Conservation (phyloP, 2,797 vertebrate species). For the Rhynchotus rufescens region DNA sequence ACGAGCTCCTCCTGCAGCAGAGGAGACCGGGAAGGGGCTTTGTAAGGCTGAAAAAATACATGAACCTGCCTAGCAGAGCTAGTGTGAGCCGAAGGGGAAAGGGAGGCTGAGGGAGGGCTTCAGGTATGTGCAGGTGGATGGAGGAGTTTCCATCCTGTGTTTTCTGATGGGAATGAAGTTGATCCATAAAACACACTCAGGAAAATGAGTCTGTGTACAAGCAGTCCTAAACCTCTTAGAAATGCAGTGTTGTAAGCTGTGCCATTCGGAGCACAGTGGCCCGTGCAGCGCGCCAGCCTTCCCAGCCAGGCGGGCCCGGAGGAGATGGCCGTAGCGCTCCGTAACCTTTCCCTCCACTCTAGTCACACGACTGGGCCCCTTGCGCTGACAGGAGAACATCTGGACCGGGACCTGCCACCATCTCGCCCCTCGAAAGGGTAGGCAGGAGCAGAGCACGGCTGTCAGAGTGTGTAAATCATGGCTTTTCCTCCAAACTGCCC, state of each 20-base stretch:
- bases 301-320: not conserved
- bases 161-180: not conserved
- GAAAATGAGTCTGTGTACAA: not conserved
- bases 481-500: not conserved
- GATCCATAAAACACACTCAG: not conserved
- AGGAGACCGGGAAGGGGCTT: not conserved
- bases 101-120: not conserved
- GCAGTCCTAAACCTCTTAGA: not conserved
- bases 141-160: not conserved
- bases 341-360: not conserved
- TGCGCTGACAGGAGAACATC: not conserved
- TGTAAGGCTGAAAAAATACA: not conserved
- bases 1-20: not conserved
- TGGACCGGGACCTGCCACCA: not conserved
- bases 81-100: not conserved
- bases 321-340: not conserved
- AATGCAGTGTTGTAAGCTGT: not conserved
- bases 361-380: not conserved
- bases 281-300: not conserved
- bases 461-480: not conserved
- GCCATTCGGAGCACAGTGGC: not conserved
- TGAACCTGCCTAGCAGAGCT: not conserved
- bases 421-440: not conserved
- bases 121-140: not conserved
- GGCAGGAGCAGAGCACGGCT: not conserved